phyloP scores from a whole-genome alignment of 2,888 invertebrate species.

The Lepidocyrtinus sp. region DNA sequence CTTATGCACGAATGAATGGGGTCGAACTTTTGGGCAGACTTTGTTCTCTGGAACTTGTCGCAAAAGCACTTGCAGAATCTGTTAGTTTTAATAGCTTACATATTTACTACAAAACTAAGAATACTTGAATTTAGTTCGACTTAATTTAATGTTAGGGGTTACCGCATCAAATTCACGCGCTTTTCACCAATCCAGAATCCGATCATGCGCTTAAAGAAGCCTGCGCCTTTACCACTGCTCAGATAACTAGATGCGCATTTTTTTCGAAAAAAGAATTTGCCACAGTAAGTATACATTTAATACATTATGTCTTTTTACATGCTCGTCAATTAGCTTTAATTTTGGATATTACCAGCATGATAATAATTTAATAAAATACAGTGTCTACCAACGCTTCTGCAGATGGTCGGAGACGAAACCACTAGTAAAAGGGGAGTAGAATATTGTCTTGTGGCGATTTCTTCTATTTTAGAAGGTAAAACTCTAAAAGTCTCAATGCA shows the following conservation, averaged over 20 bases:
- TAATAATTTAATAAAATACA: neutral
- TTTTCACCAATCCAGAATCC: conserved; percentile 8
- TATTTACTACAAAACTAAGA: neutral
- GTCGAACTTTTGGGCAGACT: conserved; percentile 44
- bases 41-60: conserved; percentile 38
- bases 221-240: conserved; percentile 35
- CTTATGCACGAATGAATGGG: conserved; percentile 28
- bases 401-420: conserved; percentile 27
- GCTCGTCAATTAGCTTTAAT: too few species aligned
- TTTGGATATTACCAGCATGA: neutral
- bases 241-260: conserved; percentile 31
- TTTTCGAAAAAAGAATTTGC: conserved; percentile 37
- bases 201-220: conserved; percentile 33
- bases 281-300: neutral
- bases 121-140: too few species aligned
- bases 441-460: conserved; percentile 47
- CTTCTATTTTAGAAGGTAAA: conserved; percentile 54
- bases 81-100: conserved; percentile 16
- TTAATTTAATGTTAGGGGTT: conserved; percentile 30
- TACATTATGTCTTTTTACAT: neutral
- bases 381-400: conserved; percentile 26
- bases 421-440: conserved; percentile 54
- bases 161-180: conserved; percentile 9
- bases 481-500: too few species aligned
- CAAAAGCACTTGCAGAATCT: conserved; percentile 45